A percentile compares a stretch with the other conserved stretches of the same genome.
phyloP scores from a whole-genome alignment of 2,113 vertebrate species.

The Elgaria multicarinata region DNA sequence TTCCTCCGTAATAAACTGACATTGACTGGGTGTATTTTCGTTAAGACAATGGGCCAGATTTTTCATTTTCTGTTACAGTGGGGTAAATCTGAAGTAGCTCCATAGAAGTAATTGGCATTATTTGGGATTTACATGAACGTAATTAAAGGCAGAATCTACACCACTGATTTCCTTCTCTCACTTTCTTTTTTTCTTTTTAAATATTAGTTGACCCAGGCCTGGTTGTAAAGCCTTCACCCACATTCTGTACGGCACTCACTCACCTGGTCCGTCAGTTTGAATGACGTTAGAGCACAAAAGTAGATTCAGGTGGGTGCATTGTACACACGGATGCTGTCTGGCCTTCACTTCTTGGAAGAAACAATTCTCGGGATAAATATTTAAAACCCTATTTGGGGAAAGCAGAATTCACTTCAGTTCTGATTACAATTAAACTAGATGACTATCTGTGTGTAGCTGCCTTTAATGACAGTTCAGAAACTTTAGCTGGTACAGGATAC shows the following conservation, averaged over 20 bases:
- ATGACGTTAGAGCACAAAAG: neutral
- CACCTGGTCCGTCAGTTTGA: neutral
- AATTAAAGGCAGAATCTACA: constrained; percentile 36
- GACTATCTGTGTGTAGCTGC: neutral
- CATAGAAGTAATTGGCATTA: constrained; percentile 60
- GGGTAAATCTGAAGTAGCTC: constrained; percentile 73
- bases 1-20: constrained; percentile 70
- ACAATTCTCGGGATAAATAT: neutral
- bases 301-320: neutral
- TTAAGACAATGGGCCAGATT: constrained; percentile 76
- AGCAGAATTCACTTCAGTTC: neutral
- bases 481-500: neutral
- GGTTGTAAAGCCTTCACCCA: neutral
- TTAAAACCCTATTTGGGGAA: neutral
- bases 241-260: neutral
- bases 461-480: neutral
- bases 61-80: constrained; percentile 67
- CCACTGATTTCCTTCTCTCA: constrained; percentile 13
- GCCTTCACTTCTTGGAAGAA: neutral
- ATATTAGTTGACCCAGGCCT: constrained; percentile 12
- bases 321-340: neutral
- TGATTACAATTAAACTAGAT: neutral
- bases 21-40: constrained; percentile 73
- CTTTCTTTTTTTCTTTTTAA: neutral
- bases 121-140: constrained; percentile 42